A percentile compares a stretch with the other conserved stretches of the same genome.
Evolutionary conservation across 2,797 vertebrate species (phyloP).

Genomic region (Xyrichtys novacula): DNA sequence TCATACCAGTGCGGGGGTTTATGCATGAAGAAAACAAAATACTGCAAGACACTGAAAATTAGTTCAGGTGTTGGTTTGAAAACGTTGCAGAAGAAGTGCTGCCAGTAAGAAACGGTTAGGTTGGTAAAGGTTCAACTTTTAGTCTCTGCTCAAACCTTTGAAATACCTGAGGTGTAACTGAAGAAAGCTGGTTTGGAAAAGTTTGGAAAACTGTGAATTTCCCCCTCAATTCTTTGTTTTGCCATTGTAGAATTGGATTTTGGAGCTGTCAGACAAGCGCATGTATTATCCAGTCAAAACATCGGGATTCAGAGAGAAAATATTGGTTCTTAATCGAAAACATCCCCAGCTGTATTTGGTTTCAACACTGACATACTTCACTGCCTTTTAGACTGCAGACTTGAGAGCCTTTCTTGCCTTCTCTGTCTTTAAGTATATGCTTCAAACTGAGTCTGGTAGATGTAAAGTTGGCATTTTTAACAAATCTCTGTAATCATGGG

Average conservation of each 20-base stretch:
- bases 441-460: neutral
- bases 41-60: neutral
- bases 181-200: neutral
- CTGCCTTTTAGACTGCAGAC: no score
- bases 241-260: no score
- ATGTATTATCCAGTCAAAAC: no score
- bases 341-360: no score
- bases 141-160: neutral
- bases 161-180: no score
- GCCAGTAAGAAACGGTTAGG: constrained; percentile 32
- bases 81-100: neutral
- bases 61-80: constrained; percentile 20
- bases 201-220: no score
- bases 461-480: neutral
- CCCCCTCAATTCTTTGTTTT: no score
- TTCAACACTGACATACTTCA: no score
- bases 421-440: neutral
- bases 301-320: no score
- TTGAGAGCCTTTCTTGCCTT: no score
- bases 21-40: neutral
- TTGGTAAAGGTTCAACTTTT: neutral
- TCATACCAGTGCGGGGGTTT: neutral
- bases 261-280: neutral
- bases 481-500: neutral
- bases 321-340: no score